Base-by-base conservation (phyloP, 2,888 invertebrate genomes). In the Campaea margaritaria region DNA sequence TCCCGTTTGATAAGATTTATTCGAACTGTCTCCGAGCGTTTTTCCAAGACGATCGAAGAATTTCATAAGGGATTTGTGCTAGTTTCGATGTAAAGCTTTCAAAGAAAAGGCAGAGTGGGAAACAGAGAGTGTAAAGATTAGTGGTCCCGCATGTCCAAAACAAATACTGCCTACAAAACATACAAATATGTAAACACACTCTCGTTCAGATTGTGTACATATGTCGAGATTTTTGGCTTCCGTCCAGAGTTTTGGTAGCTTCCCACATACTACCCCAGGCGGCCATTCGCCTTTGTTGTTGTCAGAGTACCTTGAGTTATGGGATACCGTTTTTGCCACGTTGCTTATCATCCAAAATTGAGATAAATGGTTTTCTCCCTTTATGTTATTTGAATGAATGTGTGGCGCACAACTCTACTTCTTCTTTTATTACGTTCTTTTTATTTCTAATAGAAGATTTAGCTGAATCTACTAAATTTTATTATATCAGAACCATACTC, bases 211-310 rank as follows among this genome's bases (percentile, higher is more conserved):
- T 68, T 64, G 60, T 67, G 53, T 71, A 71, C 69, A 67, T 76
- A 78, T 76, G 81, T 75, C 73, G 73, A 74, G 75, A 80, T 79
- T 82, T 83, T 86, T 87, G 86, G 88, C 86, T 69, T 62, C 56
- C 66, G 65, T 79, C 87, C 88, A 88, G 77, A 69, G 69, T 76
- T 75, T 75, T 73, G 74, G 73, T 74, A 79, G 76, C 73, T 77
- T 70, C 74, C 76, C 75, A 76, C 79, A 79, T 76, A 80, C 77
- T 79, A 75, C 75, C 76, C 69, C 71, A 73, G 74, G 73, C 77
- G 78, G 80, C 72, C 78, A 81, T 84, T 81, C 80, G 74, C 81
- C 77, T 79, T 74, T 76, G 76, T 83, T 79, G 78, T 79, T 83
- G 79, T 82, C 81, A 76, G 73, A 77, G 76, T 77, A 72, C 79